A percentile compares a stretch with the other conserved stretches of the same genome.
Conservation (phyloP, 2,888 invertebrate species). For the Dermolepida albohirtum region DNA sequence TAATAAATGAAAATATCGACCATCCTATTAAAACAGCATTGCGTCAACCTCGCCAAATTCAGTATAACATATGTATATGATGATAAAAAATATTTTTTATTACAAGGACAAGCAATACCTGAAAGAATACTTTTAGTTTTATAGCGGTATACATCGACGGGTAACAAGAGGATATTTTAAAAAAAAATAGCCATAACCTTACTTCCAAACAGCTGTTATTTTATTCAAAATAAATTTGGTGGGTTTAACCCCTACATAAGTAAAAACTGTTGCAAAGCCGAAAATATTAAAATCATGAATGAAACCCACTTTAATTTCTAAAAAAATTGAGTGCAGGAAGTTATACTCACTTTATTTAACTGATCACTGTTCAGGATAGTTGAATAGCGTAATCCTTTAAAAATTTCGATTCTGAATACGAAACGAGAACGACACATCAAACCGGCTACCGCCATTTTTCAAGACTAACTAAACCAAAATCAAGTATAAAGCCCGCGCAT, state of each 20-base stretch:
- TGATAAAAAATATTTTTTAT: neutral
- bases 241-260: slow-evolving; percentile 45
- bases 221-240: slow-evolving; percentile 20
- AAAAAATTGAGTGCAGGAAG: neutral
- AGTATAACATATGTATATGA: neutral
- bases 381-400: slow-evolving; percentile 60
- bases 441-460: slow-evolving; percentile 63
- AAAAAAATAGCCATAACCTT: slow-evolving; percentile 20
- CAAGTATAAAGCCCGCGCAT: slow-evolving; percentile 40
- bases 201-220: slow-evolving; percentile 31
- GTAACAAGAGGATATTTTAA: neutral
- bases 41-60: slow-evolving; percentile 17
- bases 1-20: slow-evolving; percentile 29
- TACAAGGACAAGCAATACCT: neutral
- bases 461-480: slow-evolving; percentile 43
- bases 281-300: slow-evolving; percentile 36
- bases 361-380: slow-evolving; percentile 57
- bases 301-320: slow-evolving; percentile 27
- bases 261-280: slow-evolving; percentile 15
- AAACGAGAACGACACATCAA: slow-evolving; percentile 63
- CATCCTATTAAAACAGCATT: slow-evolving; percentile 22
- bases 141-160: neutral
- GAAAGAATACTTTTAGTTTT: neutral
- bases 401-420: slow-evolving; percentile 61
- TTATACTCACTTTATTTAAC: slow-evolving; percentile 62